These are phyloP conservation scores for Dromiciops gliroides DNA, from an alignment of 2,113 vertebrate species.

Conservation along the genomic window DNA sequence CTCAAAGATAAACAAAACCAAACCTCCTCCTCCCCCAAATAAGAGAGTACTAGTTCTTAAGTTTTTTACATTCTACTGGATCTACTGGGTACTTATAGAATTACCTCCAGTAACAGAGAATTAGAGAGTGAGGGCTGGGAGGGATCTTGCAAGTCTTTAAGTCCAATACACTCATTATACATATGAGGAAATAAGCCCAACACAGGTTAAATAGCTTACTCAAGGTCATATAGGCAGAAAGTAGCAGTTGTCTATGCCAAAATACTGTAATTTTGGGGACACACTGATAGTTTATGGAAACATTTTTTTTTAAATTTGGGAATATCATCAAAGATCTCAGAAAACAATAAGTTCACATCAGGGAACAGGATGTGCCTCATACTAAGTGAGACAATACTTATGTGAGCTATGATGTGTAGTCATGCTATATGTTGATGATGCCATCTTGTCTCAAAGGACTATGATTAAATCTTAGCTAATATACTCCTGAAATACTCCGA, in stretches of 20 bases:
- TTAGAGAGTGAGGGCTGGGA: neutral
- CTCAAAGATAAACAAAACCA: neutral
- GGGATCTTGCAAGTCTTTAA: neutral
- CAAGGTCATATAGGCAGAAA: neutral
- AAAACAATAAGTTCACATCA: neutral
- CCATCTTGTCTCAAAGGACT: neutral
- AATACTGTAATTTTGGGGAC: neutral
- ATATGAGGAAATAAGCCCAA: neutral
- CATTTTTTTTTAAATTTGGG: neutral
- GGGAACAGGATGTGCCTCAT: neutral
- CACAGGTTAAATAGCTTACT: neutral
- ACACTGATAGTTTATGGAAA: neutral
- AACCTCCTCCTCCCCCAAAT: no score
- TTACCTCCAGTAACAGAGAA: no score
- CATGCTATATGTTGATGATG: neutral
- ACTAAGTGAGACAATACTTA: neutral
- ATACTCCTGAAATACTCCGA: neutral
- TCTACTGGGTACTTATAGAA: neutral
- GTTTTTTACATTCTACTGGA: neutral
- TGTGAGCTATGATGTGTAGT: neutral
- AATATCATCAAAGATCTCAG: neutral
- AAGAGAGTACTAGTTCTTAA: neutral
- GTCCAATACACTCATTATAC: neutral
- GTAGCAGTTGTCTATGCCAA: neutral
- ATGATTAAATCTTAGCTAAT: neutral